Evolutionary conservation across 1,140 invertebrate genomes (phyloP).

Genomic region (Drosophila lini): DNA sequence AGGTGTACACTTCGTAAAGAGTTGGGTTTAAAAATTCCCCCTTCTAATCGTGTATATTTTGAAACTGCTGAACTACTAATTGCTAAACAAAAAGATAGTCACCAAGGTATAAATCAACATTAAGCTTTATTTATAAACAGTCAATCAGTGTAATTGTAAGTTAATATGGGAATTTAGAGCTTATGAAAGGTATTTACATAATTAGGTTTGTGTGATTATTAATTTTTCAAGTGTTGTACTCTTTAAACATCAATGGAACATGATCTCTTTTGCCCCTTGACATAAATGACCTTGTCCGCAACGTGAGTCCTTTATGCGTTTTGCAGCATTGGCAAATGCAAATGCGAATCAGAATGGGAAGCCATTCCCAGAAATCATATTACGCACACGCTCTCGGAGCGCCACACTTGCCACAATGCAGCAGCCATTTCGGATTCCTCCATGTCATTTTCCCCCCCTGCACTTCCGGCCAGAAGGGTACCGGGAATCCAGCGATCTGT

Average conservation of each 20-base stretch:
- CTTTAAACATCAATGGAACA: not conserved
- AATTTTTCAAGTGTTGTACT: not conserved
- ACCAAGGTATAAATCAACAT: no score
- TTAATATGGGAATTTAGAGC: no score
- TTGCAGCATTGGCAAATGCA: slow-evolving; percentile 51
- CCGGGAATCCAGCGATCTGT: slow-evolving; percentile 64
- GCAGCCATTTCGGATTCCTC: slow-evolving; percentile 73
- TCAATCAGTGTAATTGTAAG: no score
- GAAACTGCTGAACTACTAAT: no score
- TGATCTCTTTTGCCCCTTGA: not conserved
- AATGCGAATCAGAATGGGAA: slow-evolving; percentile 51
- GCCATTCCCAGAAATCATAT: slow-evolving; percentile 74
- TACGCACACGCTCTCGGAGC: slow-evolving; percentile 47
- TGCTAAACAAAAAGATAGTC: no score
- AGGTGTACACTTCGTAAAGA: no score
- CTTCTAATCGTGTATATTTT: no score
- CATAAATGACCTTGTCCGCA: slow-evolving; percentile 39
- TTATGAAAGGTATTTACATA: no score
- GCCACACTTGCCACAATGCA: slow-evolving; percentile 32
- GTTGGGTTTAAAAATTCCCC: no score
- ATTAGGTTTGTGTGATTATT: not conserved
- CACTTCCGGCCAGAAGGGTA: slow-evolving; percentile 11
- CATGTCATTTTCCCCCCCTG: slow-evolving; percentile 40
- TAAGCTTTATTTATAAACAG: no score
- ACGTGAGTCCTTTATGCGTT: slow-evolving; percentile 47